Conservation (phyloP, 2,888 invertebrate species). For the Mythimna pallens region DNA sequence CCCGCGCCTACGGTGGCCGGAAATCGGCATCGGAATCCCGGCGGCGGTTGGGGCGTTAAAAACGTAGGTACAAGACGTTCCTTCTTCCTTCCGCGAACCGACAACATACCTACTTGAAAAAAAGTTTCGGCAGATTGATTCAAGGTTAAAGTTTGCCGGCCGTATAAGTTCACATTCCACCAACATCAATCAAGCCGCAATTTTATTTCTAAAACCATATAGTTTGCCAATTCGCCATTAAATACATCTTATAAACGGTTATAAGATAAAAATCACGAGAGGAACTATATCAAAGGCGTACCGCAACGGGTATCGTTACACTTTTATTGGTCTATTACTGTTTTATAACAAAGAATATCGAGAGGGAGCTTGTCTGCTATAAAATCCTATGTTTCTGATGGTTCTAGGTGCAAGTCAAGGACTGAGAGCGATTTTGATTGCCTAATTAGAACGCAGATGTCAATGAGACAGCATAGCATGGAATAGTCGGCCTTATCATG, state of each 20-base stretch:
- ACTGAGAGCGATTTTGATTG: constrained; percentile 51
- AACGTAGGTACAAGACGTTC: too few species aligned
- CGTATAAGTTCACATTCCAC: neutral
- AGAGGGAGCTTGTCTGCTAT: constrained; percentile 68
- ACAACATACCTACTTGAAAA: too few species aligned
- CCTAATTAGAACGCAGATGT: constrained; percentile 5
- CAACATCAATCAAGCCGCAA: constrained; percentile 18
- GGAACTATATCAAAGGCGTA: constrained; percentile 62
- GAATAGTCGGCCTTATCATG: too few species aligned
- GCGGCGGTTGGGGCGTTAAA: too few species aligned
- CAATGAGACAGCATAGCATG: too few species aligned
- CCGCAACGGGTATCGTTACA: constrained; percentile 73
- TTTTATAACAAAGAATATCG: constrained; percentile 81
- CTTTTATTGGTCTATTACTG: constrained; percentile 78
- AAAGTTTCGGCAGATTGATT: too few species aligned
- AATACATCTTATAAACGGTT: constrained; percentile 56
- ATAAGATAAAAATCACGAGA: constrained; percentile 64
- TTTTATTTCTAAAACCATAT: constrained; percentile 32
- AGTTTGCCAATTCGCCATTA: constrained; percentile 48
- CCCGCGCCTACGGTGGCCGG: too few species aligned
- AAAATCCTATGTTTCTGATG: constrained; percentile 66
- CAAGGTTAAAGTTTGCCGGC: neutral
- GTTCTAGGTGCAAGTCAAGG: constrained; percentile 41
- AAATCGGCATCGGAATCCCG: too few species aligned
- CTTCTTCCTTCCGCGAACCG: too few species aligned